A percentile compares a stretch with the other conserved stretches of the same genome.
phyloP scores from a whole-genome alignment of 1,140 invertebrate genomes.

The Aplysia californica region DNA sequence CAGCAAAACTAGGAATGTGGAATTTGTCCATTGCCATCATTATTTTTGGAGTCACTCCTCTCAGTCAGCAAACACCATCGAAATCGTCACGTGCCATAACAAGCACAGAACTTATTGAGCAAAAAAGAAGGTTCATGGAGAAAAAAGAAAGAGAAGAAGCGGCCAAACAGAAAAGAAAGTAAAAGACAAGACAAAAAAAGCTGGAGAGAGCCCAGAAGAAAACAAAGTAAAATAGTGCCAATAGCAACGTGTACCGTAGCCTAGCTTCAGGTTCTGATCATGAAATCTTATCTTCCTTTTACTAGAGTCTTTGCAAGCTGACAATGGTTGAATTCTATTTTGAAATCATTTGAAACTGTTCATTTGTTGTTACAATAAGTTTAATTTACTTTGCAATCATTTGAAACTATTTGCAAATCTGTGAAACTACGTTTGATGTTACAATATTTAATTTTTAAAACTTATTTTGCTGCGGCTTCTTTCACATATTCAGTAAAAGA shows the following conservation, averaged over 20 bases:
- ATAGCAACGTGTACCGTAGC: no score
- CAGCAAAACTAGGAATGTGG: not conserved
- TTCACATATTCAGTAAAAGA: not conserved
- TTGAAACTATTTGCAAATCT: no score
- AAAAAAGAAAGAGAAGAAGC: not conserved
- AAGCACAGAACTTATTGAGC: no score
- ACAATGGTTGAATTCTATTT: not conserved
- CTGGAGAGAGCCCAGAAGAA: not conserved
- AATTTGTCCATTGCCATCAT: not conserved
- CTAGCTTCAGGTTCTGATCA: no score
- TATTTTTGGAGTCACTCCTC: not conserved
- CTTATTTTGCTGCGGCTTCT: no score
- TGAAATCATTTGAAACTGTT: not conserved
- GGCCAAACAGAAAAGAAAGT: not conserved
- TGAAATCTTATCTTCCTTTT: no score
- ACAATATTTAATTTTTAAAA: not conserved
- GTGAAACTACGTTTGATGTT: no score
- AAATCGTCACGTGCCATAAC: no score
- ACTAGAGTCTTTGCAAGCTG: not conserved
- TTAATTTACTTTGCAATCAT: no score
- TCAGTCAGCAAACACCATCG: not conserved
- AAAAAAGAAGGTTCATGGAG: no score
- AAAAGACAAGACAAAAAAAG: not conserved
- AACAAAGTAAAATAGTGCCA: not conserved
- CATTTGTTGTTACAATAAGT: not conserved